These are phyloP conservation scores for Caenorhabditis plicata DNA, from an alignment of 2,888 invertebrate genomes.

Conservation along the genomic window DNA sequence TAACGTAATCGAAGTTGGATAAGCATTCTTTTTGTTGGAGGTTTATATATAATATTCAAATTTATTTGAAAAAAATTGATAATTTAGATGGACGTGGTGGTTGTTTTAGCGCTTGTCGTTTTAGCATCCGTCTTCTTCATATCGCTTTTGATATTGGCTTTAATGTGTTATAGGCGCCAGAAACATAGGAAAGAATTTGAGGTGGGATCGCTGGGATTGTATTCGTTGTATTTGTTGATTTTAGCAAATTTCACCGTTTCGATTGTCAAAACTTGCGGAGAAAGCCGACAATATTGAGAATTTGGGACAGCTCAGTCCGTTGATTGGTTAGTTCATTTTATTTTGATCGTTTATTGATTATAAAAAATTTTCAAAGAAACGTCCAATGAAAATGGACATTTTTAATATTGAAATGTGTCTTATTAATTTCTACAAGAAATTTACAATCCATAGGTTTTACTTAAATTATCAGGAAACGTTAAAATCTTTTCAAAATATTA, in stretches of 20 bases:
- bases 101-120: constrained; percentile 74
- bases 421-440: too few species aligned
- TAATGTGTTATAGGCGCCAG: constrained; percentile 65
- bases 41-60: too few species aligned
- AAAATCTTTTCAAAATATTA: too few species aligned
- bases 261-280: constrained; percentile 46
- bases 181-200: constrained; percentile 9
- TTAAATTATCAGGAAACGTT: too few species aligned
- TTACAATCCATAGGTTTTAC: too few species aligned
- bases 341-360: not conserved
- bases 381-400: too few species aligned
- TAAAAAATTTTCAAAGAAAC: too few species aligned
- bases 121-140: constrained; percentile 75
- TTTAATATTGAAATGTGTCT: too few species aligned
- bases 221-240: constrained; percentile 2
- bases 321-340: constrained; percentile 46
- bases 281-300: constrained; percentile 51
- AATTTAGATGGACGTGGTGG: constrained; percentile 73
- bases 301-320: constrained; percentile 55
- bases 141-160: constrained; percentile 73
- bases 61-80: too few species aligned
- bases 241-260: constrained; percentile 9
- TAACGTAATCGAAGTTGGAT: too few species aligned
- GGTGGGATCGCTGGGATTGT: constrained; percentile 1
- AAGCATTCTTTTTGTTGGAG: too few species aligned